Base-by-base conservation (phyloP, 53 echinoderm and acorn worm genomes). In the Holothuria leucospilota region DNA sequence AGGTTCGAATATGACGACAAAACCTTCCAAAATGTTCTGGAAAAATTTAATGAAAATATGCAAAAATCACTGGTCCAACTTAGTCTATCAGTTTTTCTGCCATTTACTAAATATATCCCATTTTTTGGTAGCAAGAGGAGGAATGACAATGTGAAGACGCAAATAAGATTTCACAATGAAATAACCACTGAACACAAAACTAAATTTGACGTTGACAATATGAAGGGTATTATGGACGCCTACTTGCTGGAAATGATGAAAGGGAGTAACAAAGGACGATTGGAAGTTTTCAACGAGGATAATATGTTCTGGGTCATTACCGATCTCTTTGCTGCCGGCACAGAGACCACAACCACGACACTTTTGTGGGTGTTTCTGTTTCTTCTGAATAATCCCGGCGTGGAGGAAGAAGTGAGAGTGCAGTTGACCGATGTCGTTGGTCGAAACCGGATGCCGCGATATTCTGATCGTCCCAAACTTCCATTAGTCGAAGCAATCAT, bases 1-100 rank as follows among this genome's bases (percentile, higher is more conserved):
- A 29, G 65, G 28, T 82, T 82, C 62, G 82, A 82, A 42, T 82
- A 82, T 23, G 82, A 82, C 82, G 82, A 82, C 42, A 40, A 82
- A 38, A 42, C 3, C 15, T 82, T 82, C 28, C 82, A 63, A 26
- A 82, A 29, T 10, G 65, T 82, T 14, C 27, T 82, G 64, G 21
- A 62, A 38, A 62, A 82, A 26, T 60, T 79, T 51, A 59, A 59
- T 59, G 29, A 79, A 0, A 79, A 58, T 16, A 60, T 60, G 59
- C 27, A 79, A 29, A 13, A 23, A 8, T 60, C 59, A 28, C 5
- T 25, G 34, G 12, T 80, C 51, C 38, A 39, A 20, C 10, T 34
- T 13, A 56, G 29, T 7, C 39, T 80, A 6, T 80, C 80, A 16
- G 61, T 80, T 3, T 82, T 82, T 64, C 49, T 78, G 10, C 78